A percentile compares a stretch with the other conserved stretches of the same genome.
Evolutionary conservation across 2,113 vertebrate species (phyloP).

Genomic region (Paraplagusia blochii): DNA sequence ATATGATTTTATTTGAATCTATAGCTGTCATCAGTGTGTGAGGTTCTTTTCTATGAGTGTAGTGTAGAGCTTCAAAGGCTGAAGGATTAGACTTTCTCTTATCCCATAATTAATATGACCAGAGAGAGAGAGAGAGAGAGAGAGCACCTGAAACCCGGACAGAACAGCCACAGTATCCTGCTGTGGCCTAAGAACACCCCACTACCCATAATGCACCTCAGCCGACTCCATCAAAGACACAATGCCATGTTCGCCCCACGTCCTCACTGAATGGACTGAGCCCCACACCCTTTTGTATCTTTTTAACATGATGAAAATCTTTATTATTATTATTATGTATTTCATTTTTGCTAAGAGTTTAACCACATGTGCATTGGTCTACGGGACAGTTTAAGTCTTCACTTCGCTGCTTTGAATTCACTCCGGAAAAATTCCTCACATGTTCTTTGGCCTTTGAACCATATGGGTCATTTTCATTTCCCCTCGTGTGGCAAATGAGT

Average conservation of each 20-base stretch:
- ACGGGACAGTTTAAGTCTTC: conserved; percentile 33
- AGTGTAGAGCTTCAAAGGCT: conserved; percentile 94
- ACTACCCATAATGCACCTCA: conserved; percentile 80
- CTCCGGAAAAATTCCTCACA: conserved; percentile 74
- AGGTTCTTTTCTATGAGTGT: conserved; percentile 55
- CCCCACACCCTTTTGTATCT: conserved; percentile 34
- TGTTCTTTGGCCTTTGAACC: conserved; percentile 80
- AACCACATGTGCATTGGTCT: conserved; percentile 8
- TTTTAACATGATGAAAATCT: background rate
- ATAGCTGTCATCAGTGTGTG: conserved; percentile 12
- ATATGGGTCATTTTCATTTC: conserved; percentile 87
- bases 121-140: conserved; percentile 85
- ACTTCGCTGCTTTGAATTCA: conserved; percentile 71
- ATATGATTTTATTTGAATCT: conserved; percentile 29
- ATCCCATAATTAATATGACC: conserved; percentile 97
- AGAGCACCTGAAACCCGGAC: conserved; percentile 86
- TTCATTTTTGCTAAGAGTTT: conserved; percentile 31
- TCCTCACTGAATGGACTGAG: conserved; percentile 66
- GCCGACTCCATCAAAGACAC: conserved; percentile 68
- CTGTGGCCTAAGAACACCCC: conserved; percentile 77
- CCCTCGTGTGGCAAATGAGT: conserved; percentile 86
- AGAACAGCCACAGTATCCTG: conserved; percentile 80
- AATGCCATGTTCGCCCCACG: conserved; percentile 65
- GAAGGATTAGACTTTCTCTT: conserved; percentile 89
- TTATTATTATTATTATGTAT: conserved; percentile 14